A percentile compares a stretch with the other conserved stretches of the same genome.
These are phyloP conservation scores for Thera obeliscata DNA, from an alignment of 2,888 invertebrate species.

Conservation along the genomic window DNA sequence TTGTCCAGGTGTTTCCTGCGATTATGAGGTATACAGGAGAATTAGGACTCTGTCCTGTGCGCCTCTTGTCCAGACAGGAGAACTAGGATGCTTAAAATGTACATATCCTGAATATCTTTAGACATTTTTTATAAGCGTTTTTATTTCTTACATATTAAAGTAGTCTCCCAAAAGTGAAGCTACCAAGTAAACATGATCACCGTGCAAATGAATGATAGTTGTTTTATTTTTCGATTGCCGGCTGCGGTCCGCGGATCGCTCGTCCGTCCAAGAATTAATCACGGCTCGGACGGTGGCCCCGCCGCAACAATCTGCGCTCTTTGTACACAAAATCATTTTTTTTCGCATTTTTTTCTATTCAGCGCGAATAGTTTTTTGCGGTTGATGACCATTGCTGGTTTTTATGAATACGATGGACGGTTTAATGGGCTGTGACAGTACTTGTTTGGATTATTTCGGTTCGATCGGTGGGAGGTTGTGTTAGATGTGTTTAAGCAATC, in stretches of 20 bases:
- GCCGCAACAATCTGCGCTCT: slow-evolving; percentile 80
- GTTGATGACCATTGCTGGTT: slow-evolving; percentile 69
- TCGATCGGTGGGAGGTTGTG: slow-evolving; percentile 9
- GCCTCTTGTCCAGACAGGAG: no score
- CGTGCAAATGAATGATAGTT: slow-evolving; percentile 78
- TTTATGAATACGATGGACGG: slow-evolving; percentile 57
- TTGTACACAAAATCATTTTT: slow-evolving; percentile 64
- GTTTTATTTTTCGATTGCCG: slow-evolving; percentile 82
- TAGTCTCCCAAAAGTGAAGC: slow-evolving; percentile 55
- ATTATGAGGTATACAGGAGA: no score
- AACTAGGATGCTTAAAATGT: no score
- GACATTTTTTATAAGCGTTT: no score
- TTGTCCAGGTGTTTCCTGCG: no score
- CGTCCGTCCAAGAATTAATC: slow-evolving; percentile 81
- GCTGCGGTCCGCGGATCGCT: slow-evolving; percentile 64
- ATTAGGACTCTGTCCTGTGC: no score
- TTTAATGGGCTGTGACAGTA: slow-evolving; percentile 54
- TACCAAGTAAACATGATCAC: slow-evolving; percentile 67
- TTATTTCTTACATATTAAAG: no score
- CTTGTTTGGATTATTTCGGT: slow-evolving; percentile 28
- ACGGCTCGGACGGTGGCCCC: slow-evolving; percentile 58
- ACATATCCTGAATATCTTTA: no score
- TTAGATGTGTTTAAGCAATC: slow-evolving; percentile 1
- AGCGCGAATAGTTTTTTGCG: slow-evolving; percentile 80
- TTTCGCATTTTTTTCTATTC: slow-evolving; percentile 69